Base-by-base conservation (phyloP, 1,140 invertebrate species). In the Dryas iulia region DNA sequence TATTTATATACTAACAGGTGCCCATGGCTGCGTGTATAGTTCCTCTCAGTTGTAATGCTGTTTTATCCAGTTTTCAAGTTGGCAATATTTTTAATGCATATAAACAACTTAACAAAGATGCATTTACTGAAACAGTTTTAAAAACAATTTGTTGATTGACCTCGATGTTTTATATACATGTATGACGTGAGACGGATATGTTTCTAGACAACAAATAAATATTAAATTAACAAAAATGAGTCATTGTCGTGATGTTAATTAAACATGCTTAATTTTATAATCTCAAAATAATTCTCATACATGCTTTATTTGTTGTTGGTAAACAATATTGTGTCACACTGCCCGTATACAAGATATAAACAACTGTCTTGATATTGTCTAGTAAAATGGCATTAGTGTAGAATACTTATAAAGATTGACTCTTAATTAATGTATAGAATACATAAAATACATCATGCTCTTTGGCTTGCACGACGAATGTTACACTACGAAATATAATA, bases 391-490 rank as follows among this genome's bases (percentile, higher is more conserved):
- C 89, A 87, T 89, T 89, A 81, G 86, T 78, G 83, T 84, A 84
- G 85, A 87, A 87, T 82, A 87, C 87, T 88, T 86, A 88, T 76
- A 87, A 61, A 83, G 81, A 89, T 78, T 77, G 80, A 83, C 77
- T 76, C 84, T 88, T 88, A 87, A 81, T 83, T 83, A 80, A 77
- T 84, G 79, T 88, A 89, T 83, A 89, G 79, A 90, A 89, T 89
- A 84, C 77, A 86, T 85, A 88, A 87, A 90, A 90, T 85, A 91
- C 89, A 89, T 91, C 87, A 91, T 90, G 89, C 89, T 91, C 89
- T 91, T 91, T 91, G 89, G 89, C 87, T 88, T 91, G 89, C 89
- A 91, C 89, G 89, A 91, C 87, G 86, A 83, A 87, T 65, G 83
- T 85, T 77, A 86, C 71, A 78, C 78, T 84, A 84, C 64, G 69